Conservation (phyloP, 2,888 invertebrate species). For the Xanthia icteritia region DNA sequence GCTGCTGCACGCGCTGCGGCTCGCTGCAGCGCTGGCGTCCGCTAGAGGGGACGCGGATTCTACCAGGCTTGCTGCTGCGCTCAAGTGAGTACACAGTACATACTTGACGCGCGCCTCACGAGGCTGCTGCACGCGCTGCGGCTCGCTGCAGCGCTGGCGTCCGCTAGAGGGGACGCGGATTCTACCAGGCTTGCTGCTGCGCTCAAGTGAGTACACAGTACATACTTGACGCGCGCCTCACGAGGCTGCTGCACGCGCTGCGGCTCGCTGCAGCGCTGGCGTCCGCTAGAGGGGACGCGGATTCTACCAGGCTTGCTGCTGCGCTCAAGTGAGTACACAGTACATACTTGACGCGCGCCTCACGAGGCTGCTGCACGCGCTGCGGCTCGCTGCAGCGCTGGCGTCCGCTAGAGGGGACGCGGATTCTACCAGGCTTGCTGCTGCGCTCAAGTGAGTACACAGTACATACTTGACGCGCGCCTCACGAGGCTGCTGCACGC, state of each 20-base stretch:
- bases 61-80: constrained; percentile 76
- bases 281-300: constrained; percentile 91
- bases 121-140: constrained; percentile 87
- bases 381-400: too few species aligned
- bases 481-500: too few species aligned
- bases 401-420: too few species aligned
- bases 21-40: constrained; percentile 92
- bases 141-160: constrained; percentile 92
- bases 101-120: constrained; percentile 91
- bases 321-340: constrained; percentile 87
- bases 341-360: neutral
- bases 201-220: constrained; percentile 86
- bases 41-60: constrained; percentile 91
- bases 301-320: constrained; percentile 83
- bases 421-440: too few species aligned
- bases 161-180: constrained; percentile 91
- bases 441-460: too few species aligned
- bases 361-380: too few species aligned
- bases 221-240: constrained; percentile 91
- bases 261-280: constrained; percentile 92
- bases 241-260: constrained; percentile 86
- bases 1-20: constrained; percentile 89
- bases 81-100: constrained; percentile 84
- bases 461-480: too few species aligned
- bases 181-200: constrained; percentile 81